These are phyloP conservation scores for Euwallacea fornicatus DNA, from an alignment of 1,140 invertebrate genomes.

Conservation along the genomic window DNA sequence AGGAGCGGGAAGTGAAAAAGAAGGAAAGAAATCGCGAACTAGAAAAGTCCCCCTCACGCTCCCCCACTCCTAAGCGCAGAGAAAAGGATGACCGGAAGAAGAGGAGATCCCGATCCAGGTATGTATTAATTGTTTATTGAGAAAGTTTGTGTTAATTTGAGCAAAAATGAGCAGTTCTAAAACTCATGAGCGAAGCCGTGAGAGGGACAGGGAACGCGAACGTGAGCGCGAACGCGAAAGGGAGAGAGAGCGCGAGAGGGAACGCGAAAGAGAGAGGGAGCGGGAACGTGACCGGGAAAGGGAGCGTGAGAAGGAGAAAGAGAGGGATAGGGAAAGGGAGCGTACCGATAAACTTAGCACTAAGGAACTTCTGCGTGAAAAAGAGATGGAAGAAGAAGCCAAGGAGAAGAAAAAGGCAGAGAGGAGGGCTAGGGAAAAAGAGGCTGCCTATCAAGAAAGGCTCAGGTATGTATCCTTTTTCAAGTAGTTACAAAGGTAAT, in stretches of 20 bases:
- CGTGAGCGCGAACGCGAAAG: conserved; percentile 50
- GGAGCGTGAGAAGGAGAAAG: conserved; percentile 55
- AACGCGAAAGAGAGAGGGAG: conserved; percentile 55
- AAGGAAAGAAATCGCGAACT: conserved; percentile 53
- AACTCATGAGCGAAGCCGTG: conserved; percentile 45
- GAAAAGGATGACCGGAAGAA: conserved; percentile 50
- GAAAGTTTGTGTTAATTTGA: background rate
- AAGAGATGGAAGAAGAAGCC: conserved; percentile 88
- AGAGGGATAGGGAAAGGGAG: conserved; percentile 60
- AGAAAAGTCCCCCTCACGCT: conserved; percentile 53
- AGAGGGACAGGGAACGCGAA: conserved; percentile 41
- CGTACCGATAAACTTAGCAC: conserved; percentile 58
- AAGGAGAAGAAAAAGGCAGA: conserved; percentile 89
- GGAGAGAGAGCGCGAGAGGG: conserved; percentile 54
- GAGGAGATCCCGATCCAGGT: conserved; percentile 58
- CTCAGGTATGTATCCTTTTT: conserved; percentile 45
- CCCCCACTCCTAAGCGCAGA: conserved; percentile 47
- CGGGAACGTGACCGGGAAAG: conserved; percentile 53
- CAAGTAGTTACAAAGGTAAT: too few relatives aligned
- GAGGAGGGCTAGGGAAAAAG: conserved; percentile 88
- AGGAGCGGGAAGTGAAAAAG: conserved; percentile 57
- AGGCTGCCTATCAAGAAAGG: conserved; percentile 88
- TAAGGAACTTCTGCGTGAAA: conserved; percentile 69
- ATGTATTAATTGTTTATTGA: background rate
- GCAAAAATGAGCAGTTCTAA: background rate